phyloP scores from a whole-genome alignment of 2,888 invertebrate genomes.

The Eristalinus aeneus region DNA sequence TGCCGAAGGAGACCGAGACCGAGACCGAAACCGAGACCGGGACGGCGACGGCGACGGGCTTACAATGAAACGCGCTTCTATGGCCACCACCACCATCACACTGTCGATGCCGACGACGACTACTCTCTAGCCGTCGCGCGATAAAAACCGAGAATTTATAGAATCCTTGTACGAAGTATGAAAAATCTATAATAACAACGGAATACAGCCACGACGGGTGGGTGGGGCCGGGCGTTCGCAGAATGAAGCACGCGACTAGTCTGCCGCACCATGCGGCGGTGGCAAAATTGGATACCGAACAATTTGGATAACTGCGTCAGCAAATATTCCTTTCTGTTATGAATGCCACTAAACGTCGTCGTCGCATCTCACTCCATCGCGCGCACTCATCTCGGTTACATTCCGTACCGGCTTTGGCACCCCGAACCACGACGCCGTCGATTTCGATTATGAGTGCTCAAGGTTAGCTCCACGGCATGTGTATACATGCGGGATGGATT shows the following conservation, averaged over 20 bases:
- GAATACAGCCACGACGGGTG: neutral
- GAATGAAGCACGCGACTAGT: slow-evolving; percentile 27
- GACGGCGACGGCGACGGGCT: neutral
- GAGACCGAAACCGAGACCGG: neutral
- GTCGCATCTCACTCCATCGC: neutral
- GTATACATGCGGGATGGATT: slow-evolving; percentile 35
- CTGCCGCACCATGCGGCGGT: slow-evolving; percentile 23
- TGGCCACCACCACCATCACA: neutral
- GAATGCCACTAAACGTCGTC: neutral
- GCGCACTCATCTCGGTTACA: neutral
- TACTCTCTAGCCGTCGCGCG: slow-evolving; percentile 22
- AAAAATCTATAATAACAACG: slow-evolving; percentile 52
- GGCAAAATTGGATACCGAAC: slow-evolving; percentile 48
- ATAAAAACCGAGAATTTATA: slow-evolving; percentile 31
- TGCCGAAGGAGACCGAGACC: slow-evolving; percentile 11
- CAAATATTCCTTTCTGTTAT: slow-evolving; percentile 17
- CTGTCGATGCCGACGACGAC: slow-evolving; percentile 17
- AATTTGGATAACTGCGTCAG: slow-evolving; percentile 62
- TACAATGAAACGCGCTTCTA: slow-evolving; percentile 14
- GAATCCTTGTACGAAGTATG: slow-evolving; percentile 50
- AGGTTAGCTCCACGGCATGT: slow-evolving; percentile 13
- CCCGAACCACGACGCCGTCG: neutral
- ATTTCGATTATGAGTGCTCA: slow-evolving; percentile 40
- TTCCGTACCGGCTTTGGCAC: neutral
- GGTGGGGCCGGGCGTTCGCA: neutral